Evolutionary conservation across 2,888 invertebrate genomes (phyloP), one percentile per base, ranked within the genome.

Genomic region (Ectobius pallidus): DNA sequence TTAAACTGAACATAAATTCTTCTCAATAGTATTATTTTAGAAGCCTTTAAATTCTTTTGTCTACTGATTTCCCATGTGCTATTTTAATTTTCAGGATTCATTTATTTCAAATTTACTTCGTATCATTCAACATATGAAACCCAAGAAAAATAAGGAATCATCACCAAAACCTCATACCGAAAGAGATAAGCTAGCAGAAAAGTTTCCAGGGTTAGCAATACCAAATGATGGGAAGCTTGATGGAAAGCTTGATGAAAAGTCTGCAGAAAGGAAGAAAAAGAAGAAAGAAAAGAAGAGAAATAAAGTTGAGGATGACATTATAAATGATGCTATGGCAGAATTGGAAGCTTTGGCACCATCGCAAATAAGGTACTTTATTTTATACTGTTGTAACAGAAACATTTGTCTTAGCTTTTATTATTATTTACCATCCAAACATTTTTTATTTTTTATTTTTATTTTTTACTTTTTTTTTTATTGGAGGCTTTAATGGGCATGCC

Each of bases 71-170:
- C n/a, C n/a, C n/a, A n/a, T n/a, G n/a, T n/a, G n/a, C n/a, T n/a
- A n/a, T n/a, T n/a, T n/a, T n/a, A n/a, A n/a, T n/a, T 77, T 79
- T 16, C 80, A 90, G 86, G 99, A 99, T 81, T 98, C 99, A 0
- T 93, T 99, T 78, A 91, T 95, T 78, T 92, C 94, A 1, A 99
- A 97, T 83, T 86, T 99, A 42, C 87, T 98, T 32, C 89, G 99
- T 71, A 93, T 99, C 69, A 98, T 99, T 75, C 94, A 97, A 79
- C 94, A 96, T 79, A 98, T 99, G 98, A 92, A 92, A 81, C 92
- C 93, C 4, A 81, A 77, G 62, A 4, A 74, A 69, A 72, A 74
- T 70, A 76, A 77, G 72, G 73, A 78, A 52, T 78, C 78, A 71
- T 30, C 58, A 32, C 14, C 42, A 25, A 80, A 79, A 25, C 81